These are phyloP conservation scores for Blastobasis adustella DNA, from an alignment of 2,888 invertebrate genomes.

Conservation along the genomic window DNA sequence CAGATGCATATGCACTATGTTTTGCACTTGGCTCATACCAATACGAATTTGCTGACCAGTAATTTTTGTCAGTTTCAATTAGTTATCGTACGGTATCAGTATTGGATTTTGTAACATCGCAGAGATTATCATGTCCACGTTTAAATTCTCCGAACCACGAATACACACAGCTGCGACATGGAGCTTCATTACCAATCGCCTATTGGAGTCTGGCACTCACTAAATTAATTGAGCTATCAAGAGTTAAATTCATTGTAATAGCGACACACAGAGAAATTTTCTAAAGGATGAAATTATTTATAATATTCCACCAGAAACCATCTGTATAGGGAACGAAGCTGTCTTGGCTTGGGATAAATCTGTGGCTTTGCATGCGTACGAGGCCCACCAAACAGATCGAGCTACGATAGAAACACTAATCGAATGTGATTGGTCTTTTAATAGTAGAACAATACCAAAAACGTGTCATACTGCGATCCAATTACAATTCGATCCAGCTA, in stretches of 20 bases:
- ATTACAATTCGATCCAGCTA: too few species aligned
- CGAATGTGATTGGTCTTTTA: too few species aligned
- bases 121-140: not conserved
- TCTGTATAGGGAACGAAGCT: too few species aligned
- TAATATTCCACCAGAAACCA: not conserved
- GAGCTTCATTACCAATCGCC: not conserved
- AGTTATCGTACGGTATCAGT: not conserved
- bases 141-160: not conserved
- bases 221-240: not conserved
- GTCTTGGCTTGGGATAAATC: too few species aligned
- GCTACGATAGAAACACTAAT: too few species aligned
- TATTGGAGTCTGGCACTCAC: too few species aligned
- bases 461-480: too few species aligned
- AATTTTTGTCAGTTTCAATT: not conserved
- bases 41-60: not conserved
- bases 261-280: not conserved
- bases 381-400: too few species aligned
- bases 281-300: not conserved
- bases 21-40: not conserved
- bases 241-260: not conserved
- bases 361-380: too few species aligned
- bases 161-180: not conserved
- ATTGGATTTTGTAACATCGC: not conserved
- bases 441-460: too few species aligned
- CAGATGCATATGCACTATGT: not conserved